Percentiles rank a stretch among this genome's conserved stretches.
phyloP scores from a whole-genome alignment of 2,888 invertebrate genomes.

The Ichneumoninae sp. region DNA sequence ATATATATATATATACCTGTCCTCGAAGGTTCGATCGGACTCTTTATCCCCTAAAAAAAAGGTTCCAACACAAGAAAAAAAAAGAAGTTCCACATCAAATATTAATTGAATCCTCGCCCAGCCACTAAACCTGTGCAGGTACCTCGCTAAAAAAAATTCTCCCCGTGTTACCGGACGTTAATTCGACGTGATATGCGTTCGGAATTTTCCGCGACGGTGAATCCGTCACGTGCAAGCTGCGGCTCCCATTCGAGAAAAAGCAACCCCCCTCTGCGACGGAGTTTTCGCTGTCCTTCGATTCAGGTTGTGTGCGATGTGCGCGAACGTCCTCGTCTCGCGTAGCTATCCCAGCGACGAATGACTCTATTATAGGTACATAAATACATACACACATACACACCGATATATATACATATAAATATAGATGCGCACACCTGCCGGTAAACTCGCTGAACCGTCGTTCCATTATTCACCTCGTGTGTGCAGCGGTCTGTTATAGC shows the following conservation, averaged over 20 bases:
- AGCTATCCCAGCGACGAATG: conserved; percentile 54
- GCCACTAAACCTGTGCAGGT: too few relatives aligned
- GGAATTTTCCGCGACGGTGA: conserved; percentile 13
- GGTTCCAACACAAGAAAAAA: too few relatives aligned
- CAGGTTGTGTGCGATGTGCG: conserved; percentile 41
- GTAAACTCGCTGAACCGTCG: conserved; percentile 54
- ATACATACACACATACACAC: too few relatives aligned
- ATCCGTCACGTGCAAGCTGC: conserved; percentile 11
- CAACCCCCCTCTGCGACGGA: conserved; percentile 6
- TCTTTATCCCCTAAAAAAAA: too few relatives aligned
- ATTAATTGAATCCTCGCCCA: neutral
- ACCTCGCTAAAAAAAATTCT: neutral
- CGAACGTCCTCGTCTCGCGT: conserved; percentile 29
- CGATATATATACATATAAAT: too few relatives aligned
- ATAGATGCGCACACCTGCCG: too few relatives aligned
- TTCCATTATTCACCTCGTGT: conserved; percentile 76
- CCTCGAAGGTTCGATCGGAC: too few relatives aligned
- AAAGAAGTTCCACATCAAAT: too few relatives aligned
- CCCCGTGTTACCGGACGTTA: neutral
- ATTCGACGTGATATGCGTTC: neutral
- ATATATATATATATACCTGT: too few relatives aligned
- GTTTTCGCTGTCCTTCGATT: conserved; percentile 45
- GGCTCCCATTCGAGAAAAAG: conserved; percentile 3
- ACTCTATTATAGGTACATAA: conserved; percentile 57
- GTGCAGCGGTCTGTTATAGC: conserved; percentile 72